Percentiles rank a stretch among this genome's conserved stretches.
Conservation (phyloP, 2,113 vertebrate genomes). For the Neolamprologus fasciatus region DNA sequence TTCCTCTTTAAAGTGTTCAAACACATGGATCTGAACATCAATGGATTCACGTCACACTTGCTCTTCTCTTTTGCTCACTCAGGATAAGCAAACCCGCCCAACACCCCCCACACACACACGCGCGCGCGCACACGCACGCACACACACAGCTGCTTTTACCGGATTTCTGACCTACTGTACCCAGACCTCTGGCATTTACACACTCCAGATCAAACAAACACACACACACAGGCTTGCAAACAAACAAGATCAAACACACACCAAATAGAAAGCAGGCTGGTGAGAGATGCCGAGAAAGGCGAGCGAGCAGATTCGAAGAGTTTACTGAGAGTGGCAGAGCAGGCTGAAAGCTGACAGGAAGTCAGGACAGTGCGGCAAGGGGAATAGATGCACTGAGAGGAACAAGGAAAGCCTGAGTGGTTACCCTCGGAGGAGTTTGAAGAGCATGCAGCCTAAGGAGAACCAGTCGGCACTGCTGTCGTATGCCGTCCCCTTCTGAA, state of each 20-base stretch:
- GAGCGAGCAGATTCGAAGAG: conserved; percentile 1
- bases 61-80: background rate
- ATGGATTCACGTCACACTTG: conserved; percentile 23
- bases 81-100: background rate
- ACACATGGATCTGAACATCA: conserved; percentile 49
- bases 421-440: conserved; percentile 97
- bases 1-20: conserved; percentile 40
- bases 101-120: rapidly evolving
- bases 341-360: background rate
- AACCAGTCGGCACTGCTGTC: conserved; percentile 99
- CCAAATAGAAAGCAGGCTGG: background rate
- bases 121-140: background rate
- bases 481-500: conserved; percentile 95
- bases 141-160: background rate
- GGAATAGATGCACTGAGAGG: background rate
- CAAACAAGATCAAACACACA: conserved; percentile 26
- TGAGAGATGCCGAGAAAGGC: background rate
- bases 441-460: conserved; percentile 97
- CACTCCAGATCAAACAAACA: conserved; percentile 64
- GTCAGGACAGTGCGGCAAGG: background rate
- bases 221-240: conserved; percentile 6
- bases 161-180: conserved; percentile 51
- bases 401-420: background rate
- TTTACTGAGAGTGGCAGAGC: background rate
- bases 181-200: conserved; percentile 68